Evolutionary conservation across 2,113 vertebrate species (phyloP).

Genomic region (Candoia aspera): DNA sequence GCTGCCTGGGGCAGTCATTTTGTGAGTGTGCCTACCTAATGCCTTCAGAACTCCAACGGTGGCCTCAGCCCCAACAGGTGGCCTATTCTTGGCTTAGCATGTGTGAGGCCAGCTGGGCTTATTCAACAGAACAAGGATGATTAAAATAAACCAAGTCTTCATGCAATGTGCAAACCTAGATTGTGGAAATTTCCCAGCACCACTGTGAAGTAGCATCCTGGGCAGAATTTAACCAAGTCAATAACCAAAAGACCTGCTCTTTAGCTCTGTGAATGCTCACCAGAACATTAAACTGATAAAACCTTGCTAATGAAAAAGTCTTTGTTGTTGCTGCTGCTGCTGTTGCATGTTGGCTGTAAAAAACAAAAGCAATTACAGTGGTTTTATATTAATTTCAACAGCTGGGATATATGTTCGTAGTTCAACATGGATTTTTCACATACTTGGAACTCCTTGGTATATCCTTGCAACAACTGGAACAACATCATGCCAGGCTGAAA

Average conservation of each 20-base stretch:
- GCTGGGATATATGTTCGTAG: background rate
- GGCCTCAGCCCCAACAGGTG: background rate
- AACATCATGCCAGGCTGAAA: slow-evolving; percentile 23
- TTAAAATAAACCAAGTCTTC: background rate
- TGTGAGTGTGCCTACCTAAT: background rate
- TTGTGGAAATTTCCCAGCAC: background rate
- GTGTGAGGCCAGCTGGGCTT: background rate
- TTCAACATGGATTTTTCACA: slow-evolving; percentile 27
- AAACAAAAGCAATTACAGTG: slow-evolving; percentile 13
- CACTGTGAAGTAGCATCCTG: background rate
- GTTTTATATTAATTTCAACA: slow-evolving; percentile 13
- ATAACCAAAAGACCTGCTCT: background rate
- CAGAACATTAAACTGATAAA: slow-evolving; percentile 31
- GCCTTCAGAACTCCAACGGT: background rate
- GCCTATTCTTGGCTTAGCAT: background rate
- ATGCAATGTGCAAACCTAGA: background rate
- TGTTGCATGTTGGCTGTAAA: background rate
- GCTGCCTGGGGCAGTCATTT: background rate
- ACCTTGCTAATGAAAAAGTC: slow-evolving; percentile 29
- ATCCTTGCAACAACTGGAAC: background rate
- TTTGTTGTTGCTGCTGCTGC: background rate
- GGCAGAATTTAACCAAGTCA: background rate
- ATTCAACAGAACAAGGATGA: background rate
- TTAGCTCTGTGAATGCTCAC: slow-evolving; percentile 5
- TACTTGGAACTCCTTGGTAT: background rate